These are phyloP conservation scores for Neogobius melanostomus DNA, from an alignment of 2,113 vertebrate genomes.

Conservation along the genomic window DNA sequence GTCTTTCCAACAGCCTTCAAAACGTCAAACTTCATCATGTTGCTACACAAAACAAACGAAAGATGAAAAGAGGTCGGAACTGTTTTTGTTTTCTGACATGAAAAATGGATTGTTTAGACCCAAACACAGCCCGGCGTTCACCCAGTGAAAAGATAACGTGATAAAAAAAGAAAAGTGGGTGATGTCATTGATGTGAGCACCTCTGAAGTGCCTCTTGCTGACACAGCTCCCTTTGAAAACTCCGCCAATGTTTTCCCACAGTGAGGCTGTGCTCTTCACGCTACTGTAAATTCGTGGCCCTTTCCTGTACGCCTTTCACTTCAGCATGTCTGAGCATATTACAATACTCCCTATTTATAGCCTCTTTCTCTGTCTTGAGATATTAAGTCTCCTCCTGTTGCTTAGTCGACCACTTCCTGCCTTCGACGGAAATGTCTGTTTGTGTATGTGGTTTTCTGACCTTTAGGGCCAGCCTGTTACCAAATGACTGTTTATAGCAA, in stretches of 20 bases:
- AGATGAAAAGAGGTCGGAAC: not conserved
- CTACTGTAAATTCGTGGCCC: conserved; percentile 42
- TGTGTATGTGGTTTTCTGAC: conserved; percentile 53
- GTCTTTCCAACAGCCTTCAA: not conserved
- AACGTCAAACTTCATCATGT: not conserved
- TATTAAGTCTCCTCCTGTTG: conserved; percentile 64
- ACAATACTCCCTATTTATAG: conserved; percentile 78
- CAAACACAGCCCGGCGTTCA: conserved; percentile 1
- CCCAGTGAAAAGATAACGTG: conserved; percentile 6
- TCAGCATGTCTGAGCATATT: conserved; percentile 41
- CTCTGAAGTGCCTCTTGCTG: conserved; percentile 46
- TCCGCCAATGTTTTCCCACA: conserved; percentile 51
- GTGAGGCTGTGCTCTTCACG: conserved; percentile 33
- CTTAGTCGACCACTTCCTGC: conserved; percentile 61
- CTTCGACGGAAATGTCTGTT: conserved; percentile 53
- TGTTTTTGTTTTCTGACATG: not conserved
- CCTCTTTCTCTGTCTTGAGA: conserved; percentile 54
- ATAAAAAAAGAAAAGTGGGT: not conserved
- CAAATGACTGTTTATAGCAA: conserved; percentile 53
- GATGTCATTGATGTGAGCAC: conserved; percentile 20
- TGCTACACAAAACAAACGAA: not conserved
- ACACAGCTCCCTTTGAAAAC: conserved; percentile 48
- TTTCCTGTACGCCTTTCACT: conserved; percentile 54
- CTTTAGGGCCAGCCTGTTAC: conserved; percentile 39
- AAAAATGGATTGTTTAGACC: not conserved